Conservation (phyloP, 2,113 vertebrate genomes). For the Rhea americana region DNA sequence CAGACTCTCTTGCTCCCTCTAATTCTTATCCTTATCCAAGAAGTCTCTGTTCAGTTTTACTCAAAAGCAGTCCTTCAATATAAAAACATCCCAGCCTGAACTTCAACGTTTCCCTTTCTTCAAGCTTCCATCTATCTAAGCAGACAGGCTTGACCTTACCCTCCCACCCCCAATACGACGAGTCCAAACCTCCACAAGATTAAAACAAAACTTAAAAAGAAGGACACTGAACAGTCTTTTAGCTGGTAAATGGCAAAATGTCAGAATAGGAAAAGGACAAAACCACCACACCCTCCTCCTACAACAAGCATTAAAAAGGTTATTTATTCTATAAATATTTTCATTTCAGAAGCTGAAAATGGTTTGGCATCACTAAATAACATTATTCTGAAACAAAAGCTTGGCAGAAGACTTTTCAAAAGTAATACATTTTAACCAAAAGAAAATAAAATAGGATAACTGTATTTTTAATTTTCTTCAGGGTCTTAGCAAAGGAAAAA, state of each 20-base stretch:
- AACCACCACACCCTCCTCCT: constrained; percentile 49
- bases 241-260: neutral
- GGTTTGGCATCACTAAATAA: constrained; percentile 52
- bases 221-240: neutral
- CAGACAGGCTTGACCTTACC: neutral
- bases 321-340: constrained; percentile 72
- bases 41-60: neutral
- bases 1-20: neutral
- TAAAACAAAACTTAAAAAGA: neutral
- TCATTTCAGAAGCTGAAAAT: constrained; percentile 62
- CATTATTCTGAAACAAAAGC: constrained; percentile 73
- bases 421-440: constrained; percentile 50
- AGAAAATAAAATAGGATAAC: constrained; percentile 62
- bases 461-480: constrained; percentile 35
- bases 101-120: neutral
- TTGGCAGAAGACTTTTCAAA: constrained; percentile 43
- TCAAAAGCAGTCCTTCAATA: neutral
- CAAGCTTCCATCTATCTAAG: neutral
- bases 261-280: constrained; percentile 19
- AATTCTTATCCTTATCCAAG: neutral
- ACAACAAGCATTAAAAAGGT: constrained; percentile 50
- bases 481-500: neutral
- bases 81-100: neutral
- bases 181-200: neutral
- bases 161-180: neutral